Conservation (phyloP, 2,113 vertebrate genomes). For the Accipiter cooperii region DNA sequence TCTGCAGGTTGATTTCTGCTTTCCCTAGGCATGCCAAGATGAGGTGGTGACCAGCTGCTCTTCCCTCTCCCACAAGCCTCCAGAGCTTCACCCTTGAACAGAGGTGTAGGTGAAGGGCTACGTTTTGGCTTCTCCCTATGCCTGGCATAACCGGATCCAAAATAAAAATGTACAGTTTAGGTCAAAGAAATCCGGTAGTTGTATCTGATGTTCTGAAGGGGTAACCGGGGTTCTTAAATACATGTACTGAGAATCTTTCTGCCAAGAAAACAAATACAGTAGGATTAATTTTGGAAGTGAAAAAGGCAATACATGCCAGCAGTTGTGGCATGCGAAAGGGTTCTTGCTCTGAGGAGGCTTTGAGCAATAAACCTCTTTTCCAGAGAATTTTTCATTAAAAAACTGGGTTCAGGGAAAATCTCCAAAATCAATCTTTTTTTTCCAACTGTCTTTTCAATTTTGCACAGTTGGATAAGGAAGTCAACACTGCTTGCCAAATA, state of each 20-base stretch:
- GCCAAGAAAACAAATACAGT: neutral
- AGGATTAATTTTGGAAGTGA: neutral
- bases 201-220: neutral
- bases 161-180: neutral
- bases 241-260: neutral
- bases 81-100: neutral
- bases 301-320: neutral
- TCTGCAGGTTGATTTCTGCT: neutral
- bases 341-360: neutral
- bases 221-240: neutral
- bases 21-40: neutral
- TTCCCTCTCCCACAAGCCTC: neutral
- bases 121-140: neutral
- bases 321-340: neutral
- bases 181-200: neutral
- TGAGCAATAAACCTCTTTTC: conserved; percentile 44
- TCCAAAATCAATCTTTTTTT: neutral
- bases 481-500: neutral
- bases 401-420: neutral
- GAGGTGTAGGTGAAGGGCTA: neutral
- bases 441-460: conserved; percentile 34
- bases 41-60: neutral
- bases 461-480: conserved; percentile 15
- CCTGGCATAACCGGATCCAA: neutral
- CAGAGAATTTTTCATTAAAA: conserved; percentile 33